Conservation (phyloP, 1,140 invertebrate genomes). For the Elymnias hypermnestra region DNA sequence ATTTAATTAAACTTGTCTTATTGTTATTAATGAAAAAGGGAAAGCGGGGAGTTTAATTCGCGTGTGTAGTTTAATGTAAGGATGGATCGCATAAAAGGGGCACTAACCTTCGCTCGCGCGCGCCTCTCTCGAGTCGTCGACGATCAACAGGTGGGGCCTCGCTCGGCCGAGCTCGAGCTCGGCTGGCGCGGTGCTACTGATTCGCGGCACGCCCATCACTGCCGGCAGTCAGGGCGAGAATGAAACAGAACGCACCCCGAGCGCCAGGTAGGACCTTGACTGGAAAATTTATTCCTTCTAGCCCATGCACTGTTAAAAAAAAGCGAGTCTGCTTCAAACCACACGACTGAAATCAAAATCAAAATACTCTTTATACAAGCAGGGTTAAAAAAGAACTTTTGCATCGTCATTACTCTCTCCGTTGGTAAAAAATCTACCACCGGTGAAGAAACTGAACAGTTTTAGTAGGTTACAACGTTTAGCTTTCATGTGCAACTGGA, state of each 20-base stretch:
- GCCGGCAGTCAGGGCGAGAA: slow-evolving; percentile 59
- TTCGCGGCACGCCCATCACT: slow-evolving; percentile 60
- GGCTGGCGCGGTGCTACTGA: slow-evolving; percentile 46
- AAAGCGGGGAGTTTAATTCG: no score
- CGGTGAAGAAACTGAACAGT: no score
- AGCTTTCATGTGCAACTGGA: no score
- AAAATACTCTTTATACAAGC: no score
- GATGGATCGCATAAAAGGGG: slow-evolving; percentile 12
- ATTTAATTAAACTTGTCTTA: no score
- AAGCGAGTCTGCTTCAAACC: not conserved
- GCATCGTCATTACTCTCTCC: no score
- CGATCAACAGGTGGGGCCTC: slow-evolving; percentile 66
- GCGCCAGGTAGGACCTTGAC: slow-evolving; percentile 22
- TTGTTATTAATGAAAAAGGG: no score
- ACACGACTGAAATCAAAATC: no score
- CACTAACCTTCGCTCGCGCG: slow-evolving; percentile 58
- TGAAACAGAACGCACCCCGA: slow-evolving; percentile 28
- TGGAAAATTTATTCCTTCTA: slow-evolving; percentile 7
- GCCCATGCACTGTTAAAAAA: slow-evolving; percentile 4
- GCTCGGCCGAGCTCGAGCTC: slow-evolving; percentile 54
- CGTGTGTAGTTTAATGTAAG: slow-evolving; percentile 4
- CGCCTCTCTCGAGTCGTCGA: slow-evolving; percentile 60
- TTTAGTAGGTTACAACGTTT: no score
- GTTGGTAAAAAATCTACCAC: no score
- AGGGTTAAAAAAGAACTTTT: no score